A percentile compares a stretch with the other conserved stretches of the same genome.
Evolutionary conservation across 2,888 invertebrate species (phyloP).

Genomic region (Tachina lurida): DNA sequence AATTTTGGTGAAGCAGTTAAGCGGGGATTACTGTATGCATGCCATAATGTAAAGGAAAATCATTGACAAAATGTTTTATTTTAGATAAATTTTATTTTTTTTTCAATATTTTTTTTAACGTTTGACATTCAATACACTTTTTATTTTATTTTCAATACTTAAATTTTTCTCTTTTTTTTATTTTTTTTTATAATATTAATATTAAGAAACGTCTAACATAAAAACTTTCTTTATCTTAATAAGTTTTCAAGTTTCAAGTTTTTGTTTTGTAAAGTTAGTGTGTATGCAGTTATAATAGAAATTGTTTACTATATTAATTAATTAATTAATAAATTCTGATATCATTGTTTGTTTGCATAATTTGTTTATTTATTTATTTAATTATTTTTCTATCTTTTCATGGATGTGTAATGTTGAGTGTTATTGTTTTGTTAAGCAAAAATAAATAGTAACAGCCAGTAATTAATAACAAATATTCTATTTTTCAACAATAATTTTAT

Average conservation of each 20-base stretch:
- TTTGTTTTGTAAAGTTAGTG: constrained; percentile 16
- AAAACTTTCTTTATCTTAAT: constrained; percentile 57
- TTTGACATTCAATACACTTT: constrained; percentile 65
- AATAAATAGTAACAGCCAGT: constrained; percentile 54
- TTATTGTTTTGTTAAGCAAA: neutral
- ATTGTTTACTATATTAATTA: constrained; percentile 54
- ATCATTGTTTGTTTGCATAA: constrained; percentile 30
- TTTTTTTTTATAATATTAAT: constrained; percentile 29
- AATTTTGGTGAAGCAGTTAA: too few species aligned
- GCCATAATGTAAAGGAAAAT: too few species aligned
- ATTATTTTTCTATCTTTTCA: neutral
- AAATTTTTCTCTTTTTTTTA: neutral
- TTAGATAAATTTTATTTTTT: constrained; percentile 59
- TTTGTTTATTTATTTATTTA: neutral
- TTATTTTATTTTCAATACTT: constrained; percentile 13
- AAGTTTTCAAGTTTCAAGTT: constrained; percentile 30
- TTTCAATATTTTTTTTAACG: constrained; percentile 54
- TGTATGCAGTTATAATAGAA: constrained; percentile 51
- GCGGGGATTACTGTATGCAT: too few species aligned
- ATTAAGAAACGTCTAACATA: constrained; percentile 62
- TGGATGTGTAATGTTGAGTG: neutral
- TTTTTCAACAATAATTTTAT: constrained; percentile 5
- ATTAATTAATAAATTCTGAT: constrained; percentile 65
- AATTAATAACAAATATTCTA: constrained; percentile 20
- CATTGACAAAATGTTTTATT: neutral